Conservation (phyloP, 2,113 vertebrate genomes). For the Triplophysa dalaica region DNA sequence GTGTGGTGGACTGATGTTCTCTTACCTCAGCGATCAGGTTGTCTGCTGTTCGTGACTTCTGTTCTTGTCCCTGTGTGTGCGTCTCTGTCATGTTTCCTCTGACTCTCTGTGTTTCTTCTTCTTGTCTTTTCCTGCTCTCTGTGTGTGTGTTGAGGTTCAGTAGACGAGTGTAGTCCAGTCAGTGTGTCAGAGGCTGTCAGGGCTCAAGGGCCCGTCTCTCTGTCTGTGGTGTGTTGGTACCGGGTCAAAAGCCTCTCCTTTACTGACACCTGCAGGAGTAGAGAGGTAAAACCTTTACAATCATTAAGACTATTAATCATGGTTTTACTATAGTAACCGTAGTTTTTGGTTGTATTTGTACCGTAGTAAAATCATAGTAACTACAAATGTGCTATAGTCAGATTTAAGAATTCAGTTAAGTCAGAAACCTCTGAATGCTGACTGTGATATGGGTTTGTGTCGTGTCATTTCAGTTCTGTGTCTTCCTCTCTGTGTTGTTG, state of each 20-base stretch:
- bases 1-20: neutral
- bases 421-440: slow-evolving; percentile 18
- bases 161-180: slow-evolving; percentile 70
- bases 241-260: slow-evolving; percentile 72
- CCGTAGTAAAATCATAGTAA: too few relatives aligned
- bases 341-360: too few relatives aligned
- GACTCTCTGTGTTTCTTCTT: slow-evolving; percentile 16
- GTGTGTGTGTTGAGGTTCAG: slow-evolving; percentile 55
- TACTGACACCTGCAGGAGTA: slow-evolving; percentile 72
- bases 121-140: slow-evolving; percentile 33
- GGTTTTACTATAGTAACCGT: too few relatives aligned
- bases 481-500: neutral
- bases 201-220: slow-evolving; percentile 65
- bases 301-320: neutral
- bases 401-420: too few relatives aligned
- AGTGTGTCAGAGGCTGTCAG: slow-evolving; percentile 68
- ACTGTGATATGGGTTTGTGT: slow-evolving; percentile 5
- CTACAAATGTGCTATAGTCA: too few relatives aligned
- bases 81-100: neutral
- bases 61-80: neutral
- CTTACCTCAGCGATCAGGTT: neutral
- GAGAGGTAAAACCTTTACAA: slow-evolving; percentile 67
- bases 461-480: neutral
- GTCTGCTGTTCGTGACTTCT: neutral
- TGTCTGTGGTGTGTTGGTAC: slow-evolving; percentile 72